Percentiles rank a stretch among this genome's conserved stretches.
Conservation (phyloP, 2,888 invertebrate species). For the Patella depressa region DNA sequence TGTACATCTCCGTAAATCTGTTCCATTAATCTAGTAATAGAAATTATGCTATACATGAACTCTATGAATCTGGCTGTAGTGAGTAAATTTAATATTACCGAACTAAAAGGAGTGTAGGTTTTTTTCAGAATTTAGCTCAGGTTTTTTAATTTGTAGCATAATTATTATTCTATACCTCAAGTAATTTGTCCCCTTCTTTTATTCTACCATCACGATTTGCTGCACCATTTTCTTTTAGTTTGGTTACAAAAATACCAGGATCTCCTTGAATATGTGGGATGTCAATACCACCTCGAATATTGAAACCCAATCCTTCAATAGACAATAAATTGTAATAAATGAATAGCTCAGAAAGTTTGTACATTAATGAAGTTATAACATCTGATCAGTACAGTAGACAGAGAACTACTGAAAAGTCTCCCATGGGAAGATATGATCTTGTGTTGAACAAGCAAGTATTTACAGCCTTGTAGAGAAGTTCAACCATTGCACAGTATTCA, state of each 20-base stretch:
- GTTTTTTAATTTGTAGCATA: not conserved
- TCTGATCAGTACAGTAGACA: no score
- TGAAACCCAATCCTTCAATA: conserved; percentile 71
- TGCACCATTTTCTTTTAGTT: conserved; percentile 69
- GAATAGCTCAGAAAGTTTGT: no score
- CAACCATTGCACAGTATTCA: no score
- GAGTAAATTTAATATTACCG: not conserved
- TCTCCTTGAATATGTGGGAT: conserved; percentile 69
- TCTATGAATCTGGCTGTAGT: not conserved
- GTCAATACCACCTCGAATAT: conserved; percentile 72
- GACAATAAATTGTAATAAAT: no score
- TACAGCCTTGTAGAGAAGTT: no score
- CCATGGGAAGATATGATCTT: no score
- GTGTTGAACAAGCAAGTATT: no score
- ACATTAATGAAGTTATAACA: no score
- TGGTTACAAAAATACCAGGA: conserved; percentile 71
- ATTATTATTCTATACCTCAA: conserved; percentile 54
- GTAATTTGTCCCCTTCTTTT: conserved; percentile 69
- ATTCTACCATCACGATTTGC: conserved; percentile 68
- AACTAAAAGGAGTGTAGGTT: not conserved
- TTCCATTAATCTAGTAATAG: conserved; percentile 64
- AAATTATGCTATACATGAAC: conserved; percentile 1
- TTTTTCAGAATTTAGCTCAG: not conserved
- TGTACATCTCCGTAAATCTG: conserved; percentile 56
- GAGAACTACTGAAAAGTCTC: no score